phyloP scores from a whole-genome alignment of 1,140 invertebrate species.

The Bombus breviceps region DNA sequence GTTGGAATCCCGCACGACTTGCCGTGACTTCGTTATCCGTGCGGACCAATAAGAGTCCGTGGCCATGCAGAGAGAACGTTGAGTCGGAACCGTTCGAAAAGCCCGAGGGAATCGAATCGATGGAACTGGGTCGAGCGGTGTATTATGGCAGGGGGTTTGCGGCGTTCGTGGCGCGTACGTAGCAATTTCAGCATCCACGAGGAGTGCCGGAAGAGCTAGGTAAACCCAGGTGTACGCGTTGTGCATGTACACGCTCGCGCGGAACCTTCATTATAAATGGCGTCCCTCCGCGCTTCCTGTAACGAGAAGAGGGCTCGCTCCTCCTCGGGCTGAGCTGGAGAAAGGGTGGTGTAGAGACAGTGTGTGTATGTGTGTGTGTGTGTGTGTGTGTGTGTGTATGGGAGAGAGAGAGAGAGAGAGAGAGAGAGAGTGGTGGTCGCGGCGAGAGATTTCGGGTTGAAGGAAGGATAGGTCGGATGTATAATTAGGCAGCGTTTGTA shows the following conservation, averaged over 20 bases:
- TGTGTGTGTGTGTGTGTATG: too few relatives aligned
- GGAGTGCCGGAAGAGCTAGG: conserved; percentile 16
- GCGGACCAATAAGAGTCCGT: background rate
- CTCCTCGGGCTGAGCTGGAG: background rate
- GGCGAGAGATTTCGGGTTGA: conserved; percentile 63
- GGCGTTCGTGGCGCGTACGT: conserved; percentile 26
- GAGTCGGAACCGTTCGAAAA: conserved; percentile 15
- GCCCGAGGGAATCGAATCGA: conserved; percentile 57
- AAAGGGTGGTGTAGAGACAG: background rate
- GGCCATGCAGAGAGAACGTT: background rate
- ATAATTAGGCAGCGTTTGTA: conserved; percentile 80
- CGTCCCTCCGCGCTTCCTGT: conserved; percentile 67
- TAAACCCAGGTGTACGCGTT: conserved; percentile 63
- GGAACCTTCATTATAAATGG: conserved; percentile 79
- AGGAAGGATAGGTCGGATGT: conserved; percentile 70
- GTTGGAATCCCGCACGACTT: conserved; percentile 36
- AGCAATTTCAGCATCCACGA: conserved; percentile 31
- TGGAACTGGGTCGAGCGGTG: conserved; percentile 54
- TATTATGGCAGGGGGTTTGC: conserved; percentile 18
- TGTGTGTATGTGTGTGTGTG: too few relatives aligned
- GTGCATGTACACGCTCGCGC: conserved; percentile 45
- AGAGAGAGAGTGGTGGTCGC: conserved; percentile 55
- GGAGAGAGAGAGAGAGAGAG: conserved; percentile 52
- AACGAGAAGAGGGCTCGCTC: conserved; percentile 68
- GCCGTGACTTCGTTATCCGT: conserved; percentile 23